Evolutionary conservation across 1,140 invertebrate genomes (phyloP), one percentile per base, ranked within the genome.

Genomic region (Lepidurus apus): DNA sequence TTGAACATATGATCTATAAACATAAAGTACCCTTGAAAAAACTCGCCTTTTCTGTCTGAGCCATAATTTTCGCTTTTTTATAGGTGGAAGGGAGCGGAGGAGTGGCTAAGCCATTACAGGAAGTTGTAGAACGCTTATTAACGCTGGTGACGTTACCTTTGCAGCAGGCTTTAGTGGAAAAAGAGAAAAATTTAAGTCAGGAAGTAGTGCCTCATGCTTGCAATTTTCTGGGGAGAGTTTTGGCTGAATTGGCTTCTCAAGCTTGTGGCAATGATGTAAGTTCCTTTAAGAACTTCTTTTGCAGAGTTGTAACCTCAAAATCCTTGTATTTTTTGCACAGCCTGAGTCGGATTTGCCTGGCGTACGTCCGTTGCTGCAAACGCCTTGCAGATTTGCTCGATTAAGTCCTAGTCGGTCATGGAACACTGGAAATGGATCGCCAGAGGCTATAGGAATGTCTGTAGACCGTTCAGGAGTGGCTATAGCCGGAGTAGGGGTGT

Each of bases 371-470:
- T 87, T 96, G 80, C 91, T 95, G 74, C 90, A 92, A 53, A 96
- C 95, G 3, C 94, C 95, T 0, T 94, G 92, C 42, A 89, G 97
- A 24, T 98, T 98, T 84, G 93, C 93, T 8, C 90, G 95, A 77
- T 92, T 93, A 10, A 96, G 95, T 85, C 90, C 93, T 82, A 92
- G 91, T 47, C 89, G 94, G 53, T 94, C 94, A 1, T 99, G 97
- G 97, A 98, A 98, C 83, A 97, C 96, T 2, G 96, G 96, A 4
- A 97, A 96, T 85, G 97, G 96, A 44, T 96, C 95, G 34, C 95
- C 96, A 0, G 97, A 99, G 87, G 96, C 96, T 6, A 95, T 99
- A 82, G 95, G 94, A 81, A 98, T 99, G 83, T 91, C 91, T 21
- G 96, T 98, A 8, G 96, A 99, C 86, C 88, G 92, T 45, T 87